Base-by-base conservation (phyloP, 2,797 vertebrate species). In the Sibirionetta formosa region DNA sequence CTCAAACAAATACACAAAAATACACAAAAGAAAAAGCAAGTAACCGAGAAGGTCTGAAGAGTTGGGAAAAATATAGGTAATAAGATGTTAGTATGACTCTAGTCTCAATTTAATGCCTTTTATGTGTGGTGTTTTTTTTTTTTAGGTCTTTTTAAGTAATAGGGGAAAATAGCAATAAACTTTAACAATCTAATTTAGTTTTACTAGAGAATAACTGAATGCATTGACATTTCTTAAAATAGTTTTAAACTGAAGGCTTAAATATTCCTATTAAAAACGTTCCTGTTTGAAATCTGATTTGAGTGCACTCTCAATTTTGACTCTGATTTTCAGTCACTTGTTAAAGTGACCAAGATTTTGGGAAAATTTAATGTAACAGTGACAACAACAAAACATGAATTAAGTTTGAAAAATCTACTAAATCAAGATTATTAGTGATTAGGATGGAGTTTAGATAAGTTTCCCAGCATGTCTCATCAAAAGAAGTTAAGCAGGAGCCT, bases 121-220 rank as follows among this genome's bases (percentile, higher is more conserved):
- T 81, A 26, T 85, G 15, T 71, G 23, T 24, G 23, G 12, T 44
- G 40, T 85, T 5, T 16, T 16, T 16, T 60, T 54, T 78, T 93
- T 91, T 85, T 77, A 81, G 76, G 61, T 75, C 7, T 75, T 87
- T 95, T 90, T 88, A 81, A 94, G 56, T 93, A 90, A 83, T 60
- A 85, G 17, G 65, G 75, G 87, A 71, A 95, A 94, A 95, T 61
- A 90, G 79, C 68, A 94, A 78, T 93, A 94, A 94, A 93, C 69
- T 33, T 88, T 97, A 96, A 91, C 69, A 93, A 81, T 91, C 69
- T 92, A 77, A 96, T 91, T 87, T 63, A 80, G 7, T 95, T 96
- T 96, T 95, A 94, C 38, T 85, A 68, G 64, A 77, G 57, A 80
- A 91, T 92, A 96, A 64, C 18, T 58, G 36, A 89, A 87, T 71